Evolutionary conservation across 2,113 vertebrate species (phyloP), one percentile per base, ranked within the genome.

Genomic region (Platichthys flesus): DNA sequence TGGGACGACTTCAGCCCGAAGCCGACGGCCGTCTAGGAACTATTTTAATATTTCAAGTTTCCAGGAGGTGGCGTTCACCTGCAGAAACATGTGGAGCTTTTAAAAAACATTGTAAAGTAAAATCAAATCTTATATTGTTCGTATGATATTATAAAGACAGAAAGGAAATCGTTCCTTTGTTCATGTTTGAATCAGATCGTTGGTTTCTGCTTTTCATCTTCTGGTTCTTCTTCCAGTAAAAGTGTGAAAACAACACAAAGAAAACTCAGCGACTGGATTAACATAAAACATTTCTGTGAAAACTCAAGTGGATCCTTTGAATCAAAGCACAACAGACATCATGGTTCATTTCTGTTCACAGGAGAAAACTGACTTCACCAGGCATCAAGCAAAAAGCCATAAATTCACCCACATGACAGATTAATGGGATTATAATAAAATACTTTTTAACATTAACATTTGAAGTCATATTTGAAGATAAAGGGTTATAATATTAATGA

Each of bases 21-120:
- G 35, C 31, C 31, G 6, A 7, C 6, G 6, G 6, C 8, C 35
- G 21, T 49, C 58, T 69, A 21, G n/a, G 76, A 88, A 82, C 70
- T 75, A 28, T 78, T 85, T 80, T 88, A 83, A 67, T 86, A 66
- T 83, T 90, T 74, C 31, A 73, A 80, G 67, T 67, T 85, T 83
- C 55, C 51, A 62, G 71, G 55, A 13, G 37, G 45, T 4, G 23
- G 20, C 64, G 58, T 74, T 76, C 42, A 84, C 37, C 57, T 18
- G 42, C 26, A 71, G 18, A 40, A 70, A 63, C 56, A 47, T 23
- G 16, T 20, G 49, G 65, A 79, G 59, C 55, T 79, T 85, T 66
- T 40, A 24, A 31, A 60, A 66, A 80, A 45, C 42, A 45, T 13
- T 45, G 42, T 15, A 45, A 45, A 45, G 42, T 45, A 4, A 45